Conservation (phyloP, 2,888 invertebrate species). For the Cerastis rubricosa region DNA sequence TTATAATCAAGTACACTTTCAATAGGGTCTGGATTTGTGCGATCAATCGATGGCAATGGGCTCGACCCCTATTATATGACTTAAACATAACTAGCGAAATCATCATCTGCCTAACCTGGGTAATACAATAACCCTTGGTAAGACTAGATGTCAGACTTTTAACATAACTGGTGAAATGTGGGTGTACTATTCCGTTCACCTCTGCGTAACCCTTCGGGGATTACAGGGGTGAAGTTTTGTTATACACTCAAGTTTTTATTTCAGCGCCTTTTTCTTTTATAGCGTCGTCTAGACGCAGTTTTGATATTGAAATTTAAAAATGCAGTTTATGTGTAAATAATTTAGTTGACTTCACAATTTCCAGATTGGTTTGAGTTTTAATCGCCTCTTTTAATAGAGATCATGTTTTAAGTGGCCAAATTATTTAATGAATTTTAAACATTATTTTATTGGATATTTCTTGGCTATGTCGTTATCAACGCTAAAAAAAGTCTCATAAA, state of each 20-base stretch:
- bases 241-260: slow-evolving; percentile 17
- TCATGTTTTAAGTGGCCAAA: background rate
- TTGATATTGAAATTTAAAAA: slow-evolving; percentile 15
- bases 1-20: background rate
- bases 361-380: slow-evolving; percentile 15
- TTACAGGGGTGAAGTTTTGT: background rate
- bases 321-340: background rate
- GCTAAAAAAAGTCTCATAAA: background rate
- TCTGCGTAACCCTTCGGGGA: background rate
- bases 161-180: background rate
- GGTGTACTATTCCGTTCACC: background rate
- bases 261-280: slow-evolving; percentile 1
- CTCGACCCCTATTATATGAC: no score
- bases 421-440: background rate
- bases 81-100: no score
- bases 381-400: background rate
- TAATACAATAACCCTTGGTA: no score
- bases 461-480: background rate
- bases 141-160: no score
- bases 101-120: no score
- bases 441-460: background rate
- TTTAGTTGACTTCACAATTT: background rate
- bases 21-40: no score
- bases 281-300: slow-evolving; percentile 26
- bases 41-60: no score